Percentiles rank a stretch among this genome's conserved stretches.
phyloP scores from a whole-genome alignment of 2,797 vertebrate species.

The Gastrophryne carolinensis region DNA sequence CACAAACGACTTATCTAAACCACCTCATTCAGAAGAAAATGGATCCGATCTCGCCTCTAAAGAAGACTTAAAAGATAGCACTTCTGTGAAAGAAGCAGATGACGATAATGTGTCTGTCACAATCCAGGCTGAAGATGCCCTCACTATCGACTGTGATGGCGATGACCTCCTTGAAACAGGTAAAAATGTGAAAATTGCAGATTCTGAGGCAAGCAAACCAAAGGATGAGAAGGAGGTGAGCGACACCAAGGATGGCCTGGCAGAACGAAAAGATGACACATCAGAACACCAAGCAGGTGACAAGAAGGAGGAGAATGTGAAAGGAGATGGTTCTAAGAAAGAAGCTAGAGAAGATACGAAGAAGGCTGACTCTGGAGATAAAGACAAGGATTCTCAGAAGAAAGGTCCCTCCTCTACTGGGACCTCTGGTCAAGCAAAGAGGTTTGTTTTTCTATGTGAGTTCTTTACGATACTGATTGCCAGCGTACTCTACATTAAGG shows the following conservation, averaged over 20 bases:
- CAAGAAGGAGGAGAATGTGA: constrained; percentile 91
- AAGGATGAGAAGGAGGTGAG: constrained; percentile 84
- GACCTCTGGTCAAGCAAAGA: constrained; percentile 99
- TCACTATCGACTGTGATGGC: constrained; percentile 99
- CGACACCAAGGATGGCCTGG: constrained; percentile 79
- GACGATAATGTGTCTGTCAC: constrained; percentile 98
- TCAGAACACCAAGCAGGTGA: constrained; percentile 89
- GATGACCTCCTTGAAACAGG: constrained; percentile 99
- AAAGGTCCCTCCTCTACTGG: constrained; percentile 98
- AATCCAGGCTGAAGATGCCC: constrained; percentile 99
- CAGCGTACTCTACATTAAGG: constrained; percentile 95
- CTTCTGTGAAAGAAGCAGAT: constrained; percentile 90
- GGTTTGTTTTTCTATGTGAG: constrained; percentile 99
- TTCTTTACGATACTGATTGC: constrained; percentile 99
- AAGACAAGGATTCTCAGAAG: constrained; percentile 99
- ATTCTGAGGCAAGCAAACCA: constrained; percentile 94
- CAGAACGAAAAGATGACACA: constrained; percentile 88
- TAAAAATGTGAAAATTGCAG: constrained; percentile 99
- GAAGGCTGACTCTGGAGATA: constrained; percentile 98
- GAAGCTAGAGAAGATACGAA: constrained; percentile 92
- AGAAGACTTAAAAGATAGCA: constrained; percentile 85
- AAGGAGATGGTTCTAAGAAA: constrained; percentile 90
- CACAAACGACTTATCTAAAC: constrained; percentile 98
- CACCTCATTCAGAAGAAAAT: constrained; percentile 89
- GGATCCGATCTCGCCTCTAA: constrained; percentile 81